A percentile compares a stretch with the other conserved stretches of the same genome.
phyloP scores from a whole-genome alignment of 1,140 invertebrate species.

The Thaumetopoea pityocampa region DNA sequence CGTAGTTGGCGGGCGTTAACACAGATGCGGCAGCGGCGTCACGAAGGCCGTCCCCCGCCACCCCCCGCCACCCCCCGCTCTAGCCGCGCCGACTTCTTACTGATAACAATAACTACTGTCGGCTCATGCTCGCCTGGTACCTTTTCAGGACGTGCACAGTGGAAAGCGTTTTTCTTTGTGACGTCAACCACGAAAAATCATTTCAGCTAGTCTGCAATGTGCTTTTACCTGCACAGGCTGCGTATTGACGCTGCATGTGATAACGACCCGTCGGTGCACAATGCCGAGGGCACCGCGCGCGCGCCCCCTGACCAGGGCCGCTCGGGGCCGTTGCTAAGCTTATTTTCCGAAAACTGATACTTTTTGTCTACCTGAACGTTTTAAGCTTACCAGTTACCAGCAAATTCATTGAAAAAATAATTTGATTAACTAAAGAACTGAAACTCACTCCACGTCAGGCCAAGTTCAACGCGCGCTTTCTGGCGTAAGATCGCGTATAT shows the following conservation, averaged over 20 bases:
- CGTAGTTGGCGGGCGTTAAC: constrained; percentile 27
- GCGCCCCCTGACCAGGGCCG: too few species aligned
- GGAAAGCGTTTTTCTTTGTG: constrained; percentile 44
- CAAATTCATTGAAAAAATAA: too few species aligned
- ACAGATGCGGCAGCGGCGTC: constrained; percentile 33
- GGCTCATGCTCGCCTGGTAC: constrained; percentile 53
- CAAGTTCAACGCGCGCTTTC: too few species aligned
- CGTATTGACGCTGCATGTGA: too few species aligned
- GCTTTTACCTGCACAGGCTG: too few species aligned
- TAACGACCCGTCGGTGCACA: too few species aligned
- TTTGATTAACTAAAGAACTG: too few species aligned
- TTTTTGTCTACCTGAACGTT: not conserved
- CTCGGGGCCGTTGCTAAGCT: constrained; percentile 16
- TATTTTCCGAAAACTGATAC: not conserved
- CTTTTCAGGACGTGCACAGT: constrained; percentile 42
- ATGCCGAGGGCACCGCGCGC: too few species aligned
- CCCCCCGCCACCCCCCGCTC: constrained; percentile 12
- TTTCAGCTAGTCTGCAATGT: too few species aligned
- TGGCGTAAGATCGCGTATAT: too few species aligned
- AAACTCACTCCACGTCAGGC: too few species aligned
- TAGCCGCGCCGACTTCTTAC: constrained; percentile 17
- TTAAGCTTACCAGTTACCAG: too few species aligned
- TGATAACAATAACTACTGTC: constrained; percentile 47
- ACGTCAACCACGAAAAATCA: constrained; percentile 25
- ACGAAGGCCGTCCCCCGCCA: constrained; percentile 27